Evolutionary conservation across 1,140 invertebrate species (phyloP).

Genomic region (Drosophila pruinosa): DNA sequence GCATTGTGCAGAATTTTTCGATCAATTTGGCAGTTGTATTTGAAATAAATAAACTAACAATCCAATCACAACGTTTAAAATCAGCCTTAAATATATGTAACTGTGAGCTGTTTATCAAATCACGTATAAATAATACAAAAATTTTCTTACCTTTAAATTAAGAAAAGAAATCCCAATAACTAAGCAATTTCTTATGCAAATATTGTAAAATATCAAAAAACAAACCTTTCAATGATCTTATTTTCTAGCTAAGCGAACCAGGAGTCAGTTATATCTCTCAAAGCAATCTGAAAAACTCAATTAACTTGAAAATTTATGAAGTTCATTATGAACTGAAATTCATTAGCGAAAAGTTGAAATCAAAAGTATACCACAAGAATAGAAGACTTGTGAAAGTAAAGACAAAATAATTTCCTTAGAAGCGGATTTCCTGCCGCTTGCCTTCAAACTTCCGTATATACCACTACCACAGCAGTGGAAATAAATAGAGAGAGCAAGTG

Average conservation of each 20-base stretch:
- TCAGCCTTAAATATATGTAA: too few species aligned
- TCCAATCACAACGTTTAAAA: too few species aligned
- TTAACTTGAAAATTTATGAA: constrained; percentile 80
- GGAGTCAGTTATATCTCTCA: constrained; percentile 23
- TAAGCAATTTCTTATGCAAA: too few species aligned
- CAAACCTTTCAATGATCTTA: not conserved
- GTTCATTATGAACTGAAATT: constrained; percentile 71
- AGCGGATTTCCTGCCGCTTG: constrained; percentile 60
- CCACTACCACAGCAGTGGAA: not conserved
- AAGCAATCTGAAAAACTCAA: constrained; percentile 57
- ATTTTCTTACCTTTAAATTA: too few species aligned
- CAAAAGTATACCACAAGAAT: constrained; percentile 1
- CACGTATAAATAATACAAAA: too few species aligned
- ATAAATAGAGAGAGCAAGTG: not conserved
- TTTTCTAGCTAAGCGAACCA: not conserved
- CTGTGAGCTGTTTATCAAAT: too few species aligned
- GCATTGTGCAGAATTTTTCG: constrained; percentile 30
- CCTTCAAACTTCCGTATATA: not conserved
- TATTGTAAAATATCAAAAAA: too few species aligned
- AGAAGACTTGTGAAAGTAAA: constrained; percentile 24
- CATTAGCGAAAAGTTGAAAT: constrained; percentile 50
- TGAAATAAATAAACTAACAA: constrained; percentile 20
- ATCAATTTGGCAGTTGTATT: constrained; percentile 45
- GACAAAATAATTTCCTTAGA: constrained; percentile 48
- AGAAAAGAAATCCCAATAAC: too few species aligned